Evolutionary conservation across 2,113 vertebrate genomes (phyloP), one percentile per base, ranked within the genome.

Genomic region (Cynopterus brachyotis): DNA sequence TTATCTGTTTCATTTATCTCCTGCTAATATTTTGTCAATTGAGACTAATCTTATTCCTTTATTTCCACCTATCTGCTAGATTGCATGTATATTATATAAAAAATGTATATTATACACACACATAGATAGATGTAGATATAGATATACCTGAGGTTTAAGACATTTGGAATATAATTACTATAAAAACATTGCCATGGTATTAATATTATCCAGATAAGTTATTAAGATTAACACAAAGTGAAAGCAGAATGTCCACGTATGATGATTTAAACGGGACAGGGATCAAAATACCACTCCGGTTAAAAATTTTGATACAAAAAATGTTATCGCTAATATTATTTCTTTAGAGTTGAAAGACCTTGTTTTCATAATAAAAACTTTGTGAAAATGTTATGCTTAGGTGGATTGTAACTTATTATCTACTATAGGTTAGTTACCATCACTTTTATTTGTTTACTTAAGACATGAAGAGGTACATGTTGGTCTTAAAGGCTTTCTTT

Each of bases 1-100:
- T 72, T 60, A 93, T 89, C 92, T 85, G 53, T 94, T 89, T 97
- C 89, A 69, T 94, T 78, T 94, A n/a, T 57, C 55, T 55, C 37
- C 59, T 78, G 60, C 73, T 79, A 79, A 67, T 91, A 73, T 96
- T 59, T 88, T 57, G 35, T 81, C 28, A 67, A 42, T 72, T 82
- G 88, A 84, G 35, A 84, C 11, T 53, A 42, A 37, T 7, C 42
- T 28, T 85, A 47, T 69, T 93, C 6, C 57, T 6, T 47, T 50
- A 28, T 50, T 45, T 60, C 32, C 24, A n/a, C 8, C 1, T 22
- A 28, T 40, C 4, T 22, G 50, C 2, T 72, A 32, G 12, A 32
- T 87, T 67, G 50, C 47, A 59, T 75, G 32, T 62, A 15, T 50
- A 3, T 47, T 47, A 47, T 45, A 45, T 47, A 47, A 6, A 42